These are phyloP conservation scores for Ptilonorhynchus violaceus DNA, from an alignment of 2,113 vertebrate genomes.

Conservation along the genomic window DNA sequence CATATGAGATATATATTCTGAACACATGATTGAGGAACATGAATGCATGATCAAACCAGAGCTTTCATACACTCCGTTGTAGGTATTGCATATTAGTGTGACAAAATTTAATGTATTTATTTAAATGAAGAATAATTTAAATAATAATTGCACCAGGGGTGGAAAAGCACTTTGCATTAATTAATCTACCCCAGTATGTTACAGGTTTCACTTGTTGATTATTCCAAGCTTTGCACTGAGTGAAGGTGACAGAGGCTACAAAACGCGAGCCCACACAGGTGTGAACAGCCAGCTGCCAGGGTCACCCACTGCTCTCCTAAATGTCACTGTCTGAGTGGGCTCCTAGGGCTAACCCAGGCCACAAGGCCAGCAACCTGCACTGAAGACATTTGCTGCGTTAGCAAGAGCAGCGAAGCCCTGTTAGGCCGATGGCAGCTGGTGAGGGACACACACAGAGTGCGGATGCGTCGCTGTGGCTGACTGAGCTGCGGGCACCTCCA, in stretches of 20 bases:
- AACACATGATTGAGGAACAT: not conserved
- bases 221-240: not conserved
- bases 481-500: fast-evolving
- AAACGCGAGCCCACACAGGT: not conserved
- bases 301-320: not conserved
- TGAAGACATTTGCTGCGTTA: not conserved
- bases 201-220: not conserved
- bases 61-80: not conserved
- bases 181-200: not conserved
- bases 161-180: not conserved
- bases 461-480: fast-evolving
- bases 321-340: not conserved
- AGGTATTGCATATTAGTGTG: not conserved
- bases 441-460: fast-evolving
- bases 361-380: not conserved
- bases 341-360: not conserved
- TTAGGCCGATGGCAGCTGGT: not conserved
- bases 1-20: not conserved
- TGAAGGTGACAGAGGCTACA: not conserved
- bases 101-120: not conserved
- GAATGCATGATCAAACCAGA: not conserved
- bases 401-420: not conserved
- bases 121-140: not conserved
- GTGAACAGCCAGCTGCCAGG: not conserved
- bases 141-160: not conserved